Evolutionary conservation across 1,140 invertebrate genomes (phyloP), one percentile per base, ranked within the genome.

Genomic region (Hesperophylax magnus): DNA sequence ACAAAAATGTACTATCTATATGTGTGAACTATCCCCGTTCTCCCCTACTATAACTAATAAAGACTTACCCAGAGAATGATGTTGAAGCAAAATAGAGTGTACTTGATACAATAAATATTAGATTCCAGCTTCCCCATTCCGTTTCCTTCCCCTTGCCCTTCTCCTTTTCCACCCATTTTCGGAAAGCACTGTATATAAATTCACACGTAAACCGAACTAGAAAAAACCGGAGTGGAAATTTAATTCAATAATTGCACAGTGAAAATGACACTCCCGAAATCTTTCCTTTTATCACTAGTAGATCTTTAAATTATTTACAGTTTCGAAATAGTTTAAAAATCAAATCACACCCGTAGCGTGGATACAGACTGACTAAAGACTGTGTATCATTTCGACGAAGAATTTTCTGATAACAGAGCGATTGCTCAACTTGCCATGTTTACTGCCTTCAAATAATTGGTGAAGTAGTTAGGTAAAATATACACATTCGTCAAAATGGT

Each of bases 41-140:
- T 47, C 39, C 39, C 11, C 11, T 47, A 14, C 11, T 47, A 14
- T 14, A 9, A 14, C 39, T 47, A 47, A 47, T 47, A 47, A 47
- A 47, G 9, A 47, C 92, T 90, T 87, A 95, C 93, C 93, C 92
- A 94, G 85, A 93, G 87, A 22, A 94, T 90, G 56, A 94, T 91
- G 85, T 93, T 94, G 85, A 94, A 91, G 82, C 92, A 94, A 84
- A 94, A 94, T 56, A 94, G 89, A 17, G 92, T 93, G 84, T 94
- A 94, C 85, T 94, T 94, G 67, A 94, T 91, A 84, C 92, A 91
- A 78, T 92, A 92, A 81, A 95, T 94, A 79, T 92, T 91, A 47
- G 91, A 92, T 85, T 94, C 93, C 79, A 94, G 87, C 83, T 89
- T 89, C 8, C 90, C 88, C 0, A 88, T 87, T 3, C 87, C 88